Evolutionary conservation across 1,140 invertebrate species (phyloP), one percentile per base, ranked within the genome.

Genomic region (Bombus pyrosoma): DNA sequence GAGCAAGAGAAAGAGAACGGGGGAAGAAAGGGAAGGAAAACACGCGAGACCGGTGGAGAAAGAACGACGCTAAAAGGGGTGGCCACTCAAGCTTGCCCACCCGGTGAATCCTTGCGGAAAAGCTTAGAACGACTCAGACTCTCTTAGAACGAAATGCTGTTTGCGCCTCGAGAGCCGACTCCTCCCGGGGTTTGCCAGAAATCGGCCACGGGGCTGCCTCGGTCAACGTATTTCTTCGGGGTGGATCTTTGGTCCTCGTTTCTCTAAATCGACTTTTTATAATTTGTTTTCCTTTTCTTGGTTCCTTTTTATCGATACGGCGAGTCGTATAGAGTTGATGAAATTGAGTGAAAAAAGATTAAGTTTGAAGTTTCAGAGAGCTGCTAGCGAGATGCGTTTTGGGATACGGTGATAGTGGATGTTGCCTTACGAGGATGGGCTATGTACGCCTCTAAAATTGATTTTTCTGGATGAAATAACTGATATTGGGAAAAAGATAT

Each of bases 51-150:
- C n/a, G 39, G 6, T n/a, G 32, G 32, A n/a, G 82, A 81, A 87
- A 86, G 77, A 81, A 82, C 73, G 83, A 83, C 34, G 79, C 85
- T 85, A 69, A 92, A 91, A 91, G 85, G 87, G 91, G 86, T 88
- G 88, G 77, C 79, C 86, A 86, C 75, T 87, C 78, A 75, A 84
- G 73, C 64, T 82, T 76, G 62, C 82, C 83, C 82, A 37, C 78
- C 68, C 81, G 86, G 87, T 90, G 92, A 93, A 93, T 94, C 92
- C 92, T 94, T 86, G 91, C 91, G 92, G 91, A 93, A 93, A 92
- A 94, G 93, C 93, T 94, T 93, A 93, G 88, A 91, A 39, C 83
- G 81, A 84, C 62, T 88, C 83, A 82, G 89, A 86, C 78, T 85
- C 80, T 74, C 71, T 76, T 59, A 37, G 34, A 88, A 88, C 88